Percentiles rank a stretch among this genome's conserved stretches.
phyloP scores from a whole-genome alignment of 2,113 vertebrate genomes.

The Trogon melanurus region DNA sequence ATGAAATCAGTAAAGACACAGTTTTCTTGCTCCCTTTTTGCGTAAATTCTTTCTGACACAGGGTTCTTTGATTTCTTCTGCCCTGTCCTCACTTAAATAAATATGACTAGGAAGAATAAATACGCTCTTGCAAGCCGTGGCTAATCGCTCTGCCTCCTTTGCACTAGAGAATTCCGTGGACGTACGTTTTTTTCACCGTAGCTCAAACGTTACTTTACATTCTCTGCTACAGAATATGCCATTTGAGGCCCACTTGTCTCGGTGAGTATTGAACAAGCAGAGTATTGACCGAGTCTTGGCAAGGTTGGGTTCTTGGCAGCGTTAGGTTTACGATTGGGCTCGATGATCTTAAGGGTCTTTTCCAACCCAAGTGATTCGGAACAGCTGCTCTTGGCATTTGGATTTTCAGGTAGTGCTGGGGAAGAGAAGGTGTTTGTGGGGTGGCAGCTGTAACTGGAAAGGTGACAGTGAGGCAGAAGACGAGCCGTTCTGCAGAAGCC shows the following conservation, averaged over 20 bases:
- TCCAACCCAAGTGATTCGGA: neutral
- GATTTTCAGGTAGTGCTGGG: neutral
- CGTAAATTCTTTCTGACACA: neutral
- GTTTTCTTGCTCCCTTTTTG: neutral
- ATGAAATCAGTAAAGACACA: neutral
- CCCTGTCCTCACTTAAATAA: neutral
- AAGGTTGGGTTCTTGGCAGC: neutral
- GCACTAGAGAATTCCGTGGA: neutral
- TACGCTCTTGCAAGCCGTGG: neutral
- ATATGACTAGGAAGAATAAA: neutral
- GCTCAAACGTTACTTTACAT: neutral
- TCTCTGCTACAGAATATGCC: neutral
- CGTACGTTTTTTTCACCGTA: accelerated
- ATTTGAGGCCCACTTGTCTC: neutral
- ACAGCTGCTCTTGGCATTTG: neutral
- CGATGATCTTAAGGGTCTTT: neutral
- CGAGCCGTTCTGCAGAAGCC: neutral
- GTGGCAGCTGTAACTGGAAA: neutral
- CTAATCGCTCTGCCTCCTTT: neutral
- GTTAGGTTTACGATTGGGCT: neutral
- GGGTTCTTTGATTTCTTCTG: neutral
- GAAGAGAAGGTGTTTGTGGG: neutral
- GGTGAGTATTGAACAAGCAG: neutral
- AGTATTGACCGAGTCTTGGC: neutral
- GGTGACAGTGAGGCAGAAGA: neutral